Percentiles rank a stretch among this genome's conserved stretches.
phyloP scores from a whole-genome alignment of 2,888 invertebrate species.

The Mimumesa dahlbomi region DNA sequence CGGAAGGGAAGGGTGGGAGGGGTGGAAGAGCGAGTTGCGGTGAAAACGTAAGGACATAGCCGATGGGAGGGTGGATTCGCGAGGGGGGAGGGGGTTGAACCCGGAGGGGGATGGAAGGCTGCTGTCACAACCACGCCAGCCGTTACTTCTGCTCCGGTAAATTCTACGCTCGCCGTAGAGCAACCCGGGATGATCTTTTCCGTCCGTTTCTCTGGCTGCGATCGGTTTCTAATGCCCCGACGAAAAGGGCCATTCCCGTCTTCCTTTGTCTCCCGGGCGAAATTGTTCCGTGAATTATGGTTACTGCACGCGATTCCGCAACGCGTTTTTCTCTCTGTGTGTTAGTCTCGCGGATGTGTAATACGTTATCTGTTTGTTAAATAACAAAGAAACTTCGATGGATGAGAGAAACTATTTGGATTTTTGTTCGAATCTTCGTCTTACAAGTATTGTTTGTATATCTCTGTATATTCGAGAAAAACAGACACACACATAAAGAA shows the following conservation, averaged over 20 bases:
- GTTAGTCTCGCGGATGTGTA: no score
- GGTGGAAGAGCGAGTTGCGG: no score
- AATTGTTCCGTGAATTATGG: slow-evolving; percentile 20
- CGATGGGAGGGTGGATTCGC: slow-evolving; percentile 76
- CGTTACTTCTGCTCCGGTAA: slow-evolving; percentile 70
- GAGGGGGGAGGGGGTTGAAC: slow-evolving; percentile 74
- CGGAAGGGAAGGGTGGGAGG: slow-evolving; percentile 75
- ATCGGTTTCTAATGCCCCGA: slow-evolving; percentile 71
- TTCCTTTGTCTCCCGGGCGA: slow-evolving; percentile 31
- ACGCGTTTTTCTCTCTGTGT: no score
- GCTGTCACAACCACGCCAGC: slow-evolving; percentile 73
- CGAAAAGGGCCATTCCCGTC: slow-evolving; percentile 68
- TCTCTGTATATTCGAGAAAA: no score
- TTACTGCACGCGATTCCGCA: no score
- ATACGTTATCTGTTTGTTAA: no score
- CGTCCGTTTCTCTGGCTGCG: slow-evolving; percentile 66
- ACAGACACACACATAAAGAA: no score
- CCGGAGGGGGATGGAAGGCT: slow-evolving; percentile 62
- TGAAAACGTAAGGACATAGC: slow-evolving; percentile 71
- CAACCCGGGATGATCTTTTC: slow-evolving; percentile 72
- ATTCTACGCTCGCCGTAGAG: slow-evolving; percentile 64
- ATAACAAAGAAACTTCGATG: no score
- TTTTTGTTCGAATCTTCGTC: no score
- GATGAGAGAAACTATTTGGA: no score
- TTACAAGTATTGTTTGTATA: no score